These are phyloP conservation scores for Poecile montanus DNA, from an alignment of 2,797 vertebrate species.

Conservation along the genomic window DNA sequence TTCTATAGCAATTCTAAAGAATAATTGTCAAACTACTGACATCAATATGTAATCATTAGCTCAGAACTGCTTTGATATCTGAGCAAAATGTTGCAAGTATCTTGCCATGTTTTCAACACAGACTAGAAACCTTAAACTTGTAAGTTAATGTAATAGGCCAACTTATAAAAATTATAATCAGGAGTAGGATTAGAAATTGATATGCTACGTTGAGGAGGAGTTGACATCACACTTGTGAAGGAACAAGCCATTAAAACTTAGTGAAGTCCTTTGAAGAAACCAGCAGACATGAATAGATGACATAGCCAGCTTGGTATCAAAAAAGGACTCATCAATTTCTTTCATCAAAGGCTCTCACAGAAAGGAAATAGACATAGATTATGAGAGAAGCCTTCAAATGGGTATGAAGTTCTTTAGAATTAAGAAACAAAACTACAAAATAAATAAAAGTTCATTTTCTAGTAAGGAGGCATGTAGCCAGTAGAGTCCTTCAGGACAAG, in stretches of 20 bases:
- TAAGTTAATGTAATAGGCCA: not conserved
- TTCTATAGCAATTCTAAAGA: not conserved
- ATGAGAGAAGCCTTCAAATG: not conserved
- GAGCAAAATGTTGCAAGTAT: not conserved
- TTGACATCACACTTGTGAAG: not conserved
- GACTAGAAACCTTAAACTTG: not conserved
- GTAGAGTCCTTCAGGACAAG: not conserved
- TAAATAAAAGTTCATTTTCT: not conserved
- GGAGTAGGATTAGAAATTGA: not conserved
- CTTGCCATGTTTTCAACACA: not conserved
- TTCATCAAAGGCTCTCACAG: not conserved
- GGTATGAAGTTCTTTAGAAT: not conserved
- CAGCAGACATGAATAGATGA: not conserved
- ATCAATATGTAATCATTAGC: not conserved
- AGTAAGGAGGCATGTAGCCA: not conserved
- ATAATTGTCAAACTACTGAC: not conserved
- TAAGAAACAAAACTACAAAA: not conserved
- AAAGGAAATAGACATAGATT: not conserved
- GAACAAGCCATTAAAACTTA: not conserved
- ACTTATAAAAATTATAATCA: not conserved
- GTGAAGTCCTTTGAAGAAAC: constrained; percentile 13
- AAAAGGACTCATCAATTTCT: not conserved
- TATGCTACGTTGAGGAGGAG: not conserved
- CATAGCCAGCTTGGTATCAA: not conserved
- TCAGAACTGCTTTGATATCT: not conserved